Evolutionary conservation across 2,797 vertebrate species (phyloP), one percentile per base, ranked within the genome.

Genomic region (Phaenicophaeus curvirostris): DNA sequence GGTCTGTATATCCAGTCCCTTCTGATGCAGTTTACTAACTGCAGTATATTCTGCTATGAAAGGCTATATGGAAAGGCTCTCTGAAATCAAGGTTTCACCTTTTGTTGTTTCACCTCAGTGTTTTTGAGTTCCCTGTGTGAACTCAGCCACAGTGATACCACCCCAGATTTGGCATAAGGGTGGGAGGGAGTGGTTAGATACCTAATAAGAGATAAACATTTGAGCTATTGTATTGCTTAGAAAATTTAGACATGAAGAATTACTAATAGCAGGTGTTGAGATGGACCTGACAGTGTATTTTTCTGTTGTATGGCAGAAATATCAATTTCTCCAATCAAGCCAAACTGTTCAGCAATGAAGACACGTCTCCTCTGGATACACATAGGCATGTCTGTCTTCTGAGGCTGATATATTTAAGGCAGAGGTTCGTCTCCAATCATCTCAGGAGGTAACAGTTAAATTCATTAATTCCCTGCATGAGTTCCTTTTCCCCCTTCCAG

Each of bases 381-480:
- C 17, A 16, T 11, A 57, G 33, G 6, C 39, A 88, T 21, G 35
- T 77, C 57, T 85, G 74, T 71, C 41, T 80, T 77, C 37, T 78
- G 75, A 84, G 54, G 58, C 16, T 85, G 15, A 54, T 65, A 75
- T 74, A 1, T 74, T 74, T 74, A 55, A 90, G 35, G 27, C 14
- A 62, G 57, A 74, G 24, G 14, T 35, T 89, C 41, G 39, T 77
- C 42, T 92, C 33, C 55, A 35, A 42, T 33, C 78, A 51, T 37
- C 78, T 59, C 68, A 73, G 39, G 41, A 92, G 42, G 66, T 62
- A 91, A 69, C 69, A 91, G 87, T 78, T 90, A 87, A 91, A 90
- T 86, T 88, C 66, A 79, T 95, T 81, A 93, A 58, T 77, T 78
- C n/a, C 16, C 51, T 75, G 55, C 69, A 63, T 76, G 66, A 55